Evolutionary conservation across 1,140 invertebrate genomes (phyloP).

Genomic region (Drosophila sechellia): DNA sequence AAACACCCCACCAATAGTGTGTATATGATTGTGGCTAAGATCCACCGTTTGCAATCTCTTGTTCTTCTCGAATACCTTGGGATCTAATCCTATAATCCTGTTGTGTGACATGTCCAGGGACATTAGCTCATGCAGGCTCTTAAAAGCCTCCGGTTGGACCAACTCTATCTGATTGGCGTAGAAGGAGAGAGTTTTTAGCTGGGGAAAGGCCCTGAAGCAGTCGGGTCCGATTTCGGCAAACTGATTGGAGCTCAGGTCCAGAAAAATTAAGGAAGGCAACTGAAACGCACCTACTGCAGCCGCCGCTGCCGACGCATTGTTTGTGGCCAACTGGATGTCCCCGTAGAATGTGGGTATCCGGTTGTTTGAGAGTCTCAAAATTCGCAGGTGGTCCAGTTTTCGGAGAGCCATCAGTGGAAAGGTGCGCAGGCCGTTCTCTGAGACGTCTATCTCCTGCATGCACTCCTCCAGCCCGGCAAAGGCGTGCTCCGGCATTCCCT

Average conservation of each 20-base stretch:
- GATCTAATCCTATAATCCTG: slow-evolving; percentile 90
- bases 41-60: slow-evolving; percentile 92
- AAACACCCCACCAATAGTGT: slow-evolving; percentile 93
- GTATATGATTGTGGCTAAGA: slow-evolving; percentile 94
- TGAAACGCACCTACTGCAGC: slow-evolving; percentile 84
- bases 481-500: slow-evolving; percentile 92
- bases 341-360: slow-evolving; percentile 87
- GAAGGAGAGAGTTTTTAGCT: slow-evolving; percentile 91
- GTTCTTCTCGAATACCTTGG: slow-evolving; percentile 90
- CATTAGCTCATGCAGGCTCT: slow-evolving; percentile 90
- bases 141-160: slow-evolving; percentile 91
- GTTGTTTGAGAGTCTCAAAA: slow-evolving; percentile 93
- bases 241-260: slow-evolving; percentile 95
- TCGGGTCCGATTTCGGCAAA: slow-evolving; percentile 90
- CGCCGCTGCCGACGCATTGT: slow-evolving; percentile 80
- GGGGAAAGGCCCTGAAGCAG: slow-evolving; percentile 92
- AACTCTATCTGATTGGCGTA: slow-evolving; percentile 93
- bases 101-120: slow-evolving; percentile 95
- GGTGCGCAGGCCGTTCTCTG: slow-evolving; percentile 92
- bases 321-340: slow-evolving; percentile 71
- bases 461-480: slow-evolving; percentile 93
- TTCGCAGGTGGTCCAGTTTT: slow-evolving; percentile 89
- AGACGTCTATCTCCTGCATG: slow-evolving; percentile 92
- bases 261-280: slow-evolving; percentile 89
- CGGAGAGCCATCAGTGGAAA: slow-evolving; percentile 93